Conservation (phyloP, 2,888 invertebrate species). For the Auanema sp. region DNA sequence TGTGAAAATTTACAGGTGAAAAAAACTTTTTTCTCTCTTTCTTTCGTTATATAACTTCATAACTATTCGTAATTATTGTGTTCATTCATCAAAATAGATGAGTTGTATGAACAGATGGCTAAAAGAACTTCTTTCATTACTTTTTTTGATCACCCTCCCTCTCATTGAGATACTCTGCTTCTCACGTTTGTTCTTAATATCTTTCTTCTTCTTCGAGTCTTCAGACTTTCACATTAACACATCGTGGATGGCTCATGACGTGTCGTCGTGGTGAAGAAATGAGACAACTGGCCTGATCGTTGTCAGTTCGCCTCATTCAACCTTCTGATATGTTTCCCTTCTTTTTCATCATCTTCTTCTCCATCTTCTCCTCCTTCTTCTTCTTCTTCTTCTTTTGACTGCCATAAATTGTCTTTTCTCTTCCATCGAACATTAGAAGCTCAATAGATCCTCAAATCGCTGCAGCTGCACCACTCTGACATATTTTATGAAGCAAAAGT, state of each 20-base stretch:
- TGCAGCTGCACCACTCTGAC: no score
- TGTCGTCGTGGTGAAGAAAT: background rate
- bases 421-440: no score
- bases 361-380: conserved; percentile 13
- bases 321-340: conserved; percentile 10
- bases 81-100: background rate
- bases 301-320: conserved; percentile 13
- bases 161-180: background rate
- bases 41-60: background rate
- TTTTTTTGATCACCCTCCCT: no score
- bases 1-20: conserved; percentile 46
- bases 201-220: background rate
- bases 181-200: background rate
- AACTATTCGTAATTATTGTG: background rate
- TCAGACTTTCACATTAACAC: no score
- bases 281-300: conserved; percentile 10
- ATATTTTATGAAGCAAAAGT: no score
- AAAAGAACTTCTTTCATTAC: background rate
- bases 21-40: background rate
- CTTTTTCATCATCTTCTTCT: conserved; percentile 1
- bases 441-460: no score
- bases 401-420: background rate
- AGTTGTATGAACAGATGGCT: background rate
- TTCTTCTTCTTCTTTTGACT: conserved; percentile 11
- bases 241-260: background rate